phyloP scores from a whole-genome alignment of 1,140 invertebrate genomes.

The Pinna nobilis region DNA sequence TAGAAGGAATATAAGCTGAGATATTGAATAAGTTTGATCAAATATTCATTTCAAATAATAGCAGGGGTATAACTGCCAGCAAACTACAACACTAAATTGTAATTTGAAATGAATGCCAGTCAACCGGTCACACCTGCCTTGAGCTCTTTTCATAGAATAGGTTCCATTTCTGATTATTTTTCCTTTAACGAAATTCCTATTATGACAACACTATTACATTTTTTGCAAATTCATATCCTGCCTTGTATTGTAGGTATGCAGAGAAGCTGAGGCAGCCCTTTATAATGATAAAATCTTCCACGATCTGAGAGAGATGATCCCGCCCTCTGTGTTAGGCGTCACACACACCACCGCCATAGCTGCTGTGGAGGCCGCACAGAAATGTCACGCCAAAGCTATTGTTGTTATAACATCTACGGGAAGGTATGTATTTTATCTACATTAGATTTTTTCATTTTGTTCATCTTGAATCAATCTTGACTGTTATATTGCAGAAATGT shows the following conservation, averaged over 20 bases:
- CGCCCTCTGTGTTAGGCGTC: slow-evolving; percentile 92
- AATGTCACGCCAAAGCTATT: slow-evolving; percentile 93
- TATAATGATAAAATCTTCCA: slow-evolving; percentile 95
- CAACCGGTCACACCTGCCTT: no score
- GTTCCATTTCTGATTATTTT: not conserved
- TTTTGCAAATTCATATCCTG: not conserved
- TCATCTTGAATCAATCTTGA: no score
- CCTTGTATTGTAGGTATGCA: slow-evolving; percentile 82
- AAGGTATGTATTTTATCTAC: slow-evolving; percentile 69
- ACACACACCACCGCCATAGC: slow-evolving; percentile 96
- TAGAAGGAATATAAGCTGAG: no score
- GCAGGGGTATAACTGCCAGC: no score
- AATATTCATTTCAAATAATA: no score
- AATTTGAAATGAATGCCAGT: no score
- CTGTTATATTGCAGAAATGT: no score
- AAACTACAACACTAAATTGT: no score
- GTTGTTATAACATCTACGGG: slow-evolving; percentile 97
- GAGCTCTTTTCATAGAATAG: not conserved
- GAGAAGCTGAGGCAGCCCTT: slow-evolving; percentile 97
- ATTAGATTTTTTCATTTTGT: no score
- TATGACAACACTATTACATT: not conserved
- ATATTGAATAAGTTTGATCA: no score
- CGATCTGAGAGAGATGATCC: slow-evolving; percentile 83
- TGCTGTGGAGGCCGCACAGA: slow-evolving; percentile 94
- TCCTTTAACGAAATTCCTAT: not conserved